These are phyloP conservation scores for Chelmon rostratus DNA, from an alignment of 2,797 vertebrate genomes.

Conservation along the genomic window DNA sequence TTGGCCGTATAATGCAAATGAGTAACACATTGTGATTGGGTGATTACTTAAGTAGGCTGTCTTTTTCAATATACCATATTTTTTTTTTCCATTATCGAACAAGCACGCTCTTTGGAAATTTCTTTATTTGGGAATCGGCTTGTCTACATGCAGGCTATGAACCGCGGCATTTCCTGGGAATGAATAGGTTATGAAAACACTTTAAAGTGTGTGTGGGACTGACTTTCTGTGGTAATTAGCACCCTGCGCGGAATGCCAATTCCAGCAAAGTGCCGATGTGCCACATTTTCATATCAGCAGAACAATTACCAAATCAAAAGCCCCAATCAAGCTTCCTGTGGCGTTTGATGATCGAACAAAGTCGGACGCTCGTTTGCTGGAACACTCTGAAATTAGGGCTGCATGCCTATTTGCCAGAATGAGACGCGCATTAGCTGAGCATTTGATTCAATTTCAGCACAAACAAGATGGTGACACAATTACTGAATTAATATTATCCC, in stretches of 20 bases:
- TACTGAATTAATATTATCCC: constrained; percentile 48
- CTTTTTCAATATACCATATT: not conserved
- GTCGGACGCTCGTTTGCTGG: constrained; percentile 55
- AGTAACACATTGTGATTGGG: constrained; percentile 1
- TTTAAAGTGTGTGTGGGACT: constrained; percentile 13
- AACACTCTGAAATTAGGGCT: constrained; percentile 44
- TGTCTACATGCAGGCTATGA: constrained; percentile 11
- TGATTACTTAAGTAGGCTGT: not conserved
- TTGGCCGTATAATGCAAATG: constrained; percentile 19
- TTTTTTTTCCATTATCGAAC: constrained; percentile 17
- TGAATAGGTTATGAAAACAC: constrained; percentile 29
- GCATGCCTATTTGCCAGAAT: constrained; percentile 48
- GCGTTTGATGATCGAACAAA: constrained; percentile 64
- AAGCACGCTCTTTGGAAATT: not conserved
- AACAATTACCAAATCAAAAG: constrained; percentile 70
- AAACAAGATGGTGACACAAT: constrained; percentile 56
- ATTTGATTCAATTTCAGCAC: constrained; percentile 60
- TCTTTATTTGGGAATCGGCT: not conserved
- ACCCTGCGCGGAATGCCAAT: constrained; percentile 35
- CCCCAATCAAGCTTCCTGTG: constrained; percentile 57
- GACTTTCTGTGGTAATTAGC: constrained; percentile 62
- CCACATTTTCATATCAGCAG: constrained; percentile 60
- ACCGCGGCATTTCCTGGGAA: constrained; percentile 3
- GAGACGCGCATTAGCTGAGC: constrained; percentile 58
- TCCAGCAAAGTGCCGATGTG: constrained; percentile 41